Evolutionary conservation across 2,797 vertebrate genomes (phyloP).

Genomic region (Morus bassanus): DNA sequence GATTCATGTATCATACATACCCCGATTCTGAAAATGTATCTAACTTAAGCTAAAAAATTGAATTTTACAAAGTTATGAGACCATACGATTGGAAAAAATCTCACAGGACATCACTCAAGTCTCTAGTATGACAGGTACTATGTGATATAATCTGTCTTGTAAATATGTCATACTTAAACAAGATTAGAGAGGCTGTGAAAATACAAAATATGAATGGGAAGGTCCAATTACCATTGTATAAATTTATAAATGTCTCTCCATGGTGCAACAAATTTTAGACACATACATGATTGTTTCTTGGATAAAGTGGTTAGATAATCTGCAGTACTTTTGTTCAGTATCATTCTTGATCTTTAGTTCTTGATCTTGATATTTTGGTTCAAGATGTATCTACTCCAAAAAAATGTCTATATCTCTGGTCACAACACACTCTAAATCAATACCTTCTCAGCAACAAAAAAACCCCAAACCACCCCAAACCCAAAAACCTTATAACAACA

Average conservation of each 20-base stretch:
- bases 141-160: not conserved
- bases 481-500: not conserved
- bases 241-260: not conserved
- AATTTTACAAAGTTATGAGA: not conserved
- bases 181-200: not conserved
- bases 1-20: not conserved
- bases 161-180: not conserved
- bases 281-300: not conserved
- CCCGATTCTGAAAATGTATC: not conserved
- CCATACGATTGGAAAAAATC: not conserved
- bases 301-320: not conserved
- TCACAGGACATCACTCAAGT: not conserved
- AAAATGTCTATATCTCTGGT: not conserved
- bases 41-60: accelerated
- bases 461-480: not conserved
- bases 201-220: not conserved
- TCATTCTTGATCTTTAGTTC: not conserved
- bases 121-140: not conserved
- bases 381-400: not conserved
- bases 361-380: not conserved
- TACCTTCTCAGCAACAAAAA: not conserved
- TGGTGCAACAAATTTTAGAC: not conserved
- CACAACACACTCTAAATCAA: not conserved
- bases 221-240: not conserved
- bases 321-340: not conserved